These are phyloP conservation scores for Dicrurus megarhynchus DNA, from an alignment of 2,113 vertebrate genomes.

Conservation along the genomic window DNA sequence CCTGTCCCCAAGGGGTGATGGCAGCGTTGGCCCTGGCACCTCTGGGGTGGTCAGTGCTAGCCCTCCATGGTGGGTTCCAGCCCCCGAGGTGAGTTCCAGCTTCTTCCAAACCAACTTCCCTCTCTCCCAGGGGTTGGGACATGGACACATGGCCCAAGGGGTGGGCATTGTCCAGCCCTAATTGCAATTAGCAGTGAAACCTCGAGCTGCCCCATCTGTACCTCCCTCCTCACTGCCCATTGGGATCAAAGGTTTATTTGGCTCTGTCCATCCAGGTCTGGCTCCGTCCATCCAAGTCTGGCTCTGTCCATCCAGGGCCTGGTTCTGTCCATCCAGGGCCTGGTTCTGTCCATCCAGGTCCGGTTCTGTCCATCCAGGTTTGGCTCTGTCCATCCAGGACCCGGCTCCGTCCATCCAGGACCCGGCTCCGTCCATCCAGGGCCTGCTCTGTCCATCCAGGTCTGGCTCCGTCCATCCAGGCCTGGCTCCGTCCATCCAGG, in stretches of 20 bases:
- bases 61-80: neutral
- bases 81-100: neutral
- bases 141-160: rapidly evolving
- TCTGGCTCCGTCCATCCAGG: neutral
- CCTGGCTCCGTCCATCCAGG: neutral
- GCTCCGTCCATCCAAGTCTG: neutral
- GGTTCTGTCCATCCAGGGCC: too few species aligned
- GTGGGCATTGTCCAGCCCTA: neutral
- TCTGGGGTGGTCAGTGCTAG: neutral
- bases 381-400: too few species aligned
- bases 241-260: rapidly evolving
- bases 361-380: too few species aligned
- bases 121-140: neutral
- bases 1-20: neutral
- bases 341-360: rapidly evolving
- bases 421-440: neutral
- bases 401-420: too few species aligned
- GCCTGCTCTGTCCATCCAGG: neutral
- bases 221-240: neutral
- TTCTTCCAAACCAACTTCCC: neutral
- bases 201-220: rapidly evolving
- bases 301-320: too few species aligned
- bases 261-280: rapidly evolving
- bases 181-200: neutral
- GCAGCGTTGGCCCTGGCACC: neutral